A percentile compares a stretch with the other conserved stretches of the same genome.
Conservation (phyloP, 2,113 vertebrate species). For the Etheostoma spectabile region DNA sequence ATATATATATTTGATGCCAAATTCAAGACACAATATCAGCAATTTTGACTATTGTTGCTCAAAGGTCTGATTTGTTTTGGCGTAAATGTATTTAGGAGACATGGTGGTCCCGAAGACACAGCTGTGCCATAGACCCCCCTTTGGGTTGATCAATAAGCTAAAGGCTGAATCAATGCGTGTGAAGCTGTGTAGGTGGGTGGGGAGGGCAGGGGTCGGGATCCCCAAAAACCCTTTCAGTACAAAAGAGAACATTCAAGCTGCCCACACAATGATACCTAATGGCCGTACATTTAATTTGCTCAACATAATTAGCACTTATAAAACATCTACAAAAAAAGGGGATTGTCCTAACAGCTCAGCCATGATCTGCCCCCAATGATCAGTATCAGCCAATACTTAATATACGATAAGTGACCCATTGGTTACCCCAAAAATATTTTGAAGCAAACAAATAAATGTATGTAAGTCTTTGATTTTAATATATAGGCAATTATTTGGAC, state of each 20-base stretch:
- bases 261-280: conserved; percentile 7
- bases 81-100: conserved; percentile 8
- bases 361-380: not conserved
- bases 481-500: not conserved
- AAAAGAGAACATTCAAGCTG: conserved; percentile 5
- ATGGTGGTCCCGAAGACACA: conserved; percentile 48
- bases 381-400: not conserved
- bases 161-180: conserved; percentile 67
- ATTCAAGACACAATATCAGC: not conserved
- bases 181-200: conserved; percentile 1
- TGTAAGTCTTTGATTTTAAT: not conserved
- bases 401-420: not conserved
- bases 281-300: not conserved
- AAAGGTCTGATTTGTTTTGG: not conserved
- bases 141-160: conserved; percentile 60
- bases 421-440: not conserved
- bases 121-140: conserved; percentile 48
- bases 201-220: no score
- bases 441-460: not conserved
- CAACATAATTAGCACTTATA: not conserved
- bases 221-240: conserved; percentile 14
- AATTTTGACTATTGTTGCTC: not conserved
- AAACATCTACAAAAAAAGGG: not conserved
- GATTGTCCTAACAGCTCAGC: not conserved
- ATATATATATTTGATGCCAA: conserved; percentile 4